Evolutionary conservation across 1,140 invertebrate species (phyloP), one percentile per base, ranked within the genome.

Genomic region (Papilio polyxenes): DNA sequence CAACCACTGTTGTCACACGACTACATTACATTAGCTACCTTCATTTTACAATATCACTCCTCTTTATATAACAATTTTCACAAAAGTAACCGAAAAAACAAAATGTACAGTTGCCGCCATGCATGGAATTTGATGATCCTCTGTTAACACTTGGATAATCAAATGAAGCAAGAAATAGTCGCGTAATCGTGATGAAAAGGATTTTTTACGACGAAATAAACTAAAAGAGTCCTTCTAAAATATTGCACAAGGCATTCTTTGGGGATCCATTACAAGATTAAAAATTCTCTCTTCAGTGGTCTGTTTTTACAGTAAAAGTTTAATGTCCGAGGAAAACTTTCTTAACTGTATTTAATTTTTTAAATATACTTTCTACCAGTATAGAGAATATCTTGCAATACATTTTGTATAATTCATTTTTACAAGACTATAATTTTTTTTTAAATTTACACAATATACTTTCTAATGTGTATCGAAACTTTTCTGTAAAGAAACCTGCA

Each of bases 271-370:
- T 72, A 37, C 13, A 72, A 72, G 65, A 72, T 37, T 72, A 72
- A 72, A 72, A 72, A 72, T 65, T 72, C 31, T 72, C 13, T 59
- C 65, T 72, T 40, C 65, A 72, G 65, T 72, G 65, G 65, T 72
- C 31, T 40, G 23, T 72, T 37, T 37, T 72, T 6, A 37, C 31
- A 40, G 23, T 59, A 59, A 72, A 15, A 72, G 11, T 65, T 72
- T 6, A 37, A 72, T 37, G 23, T 40, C 65, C 13, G 7, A 72
- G 31, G 37, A 69, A 37, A 69, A 69, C n/a, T 62, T 62, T 69
- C 23, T 37, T 69, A 40, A n/a, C n/a, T n/a, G n/a, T 31, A 10
- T 40, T 69, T 40, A 69, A 69, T 69, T 37, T 69, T 69, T 13
- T 11, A 69, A 69, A 15, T 0, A 31, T 65, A 7, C 62, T 31